Evolutionary conservation across 2,888 invertebrate genomes (phyloP).

Genomic region (Ecliptopera silaceata): DNA sequence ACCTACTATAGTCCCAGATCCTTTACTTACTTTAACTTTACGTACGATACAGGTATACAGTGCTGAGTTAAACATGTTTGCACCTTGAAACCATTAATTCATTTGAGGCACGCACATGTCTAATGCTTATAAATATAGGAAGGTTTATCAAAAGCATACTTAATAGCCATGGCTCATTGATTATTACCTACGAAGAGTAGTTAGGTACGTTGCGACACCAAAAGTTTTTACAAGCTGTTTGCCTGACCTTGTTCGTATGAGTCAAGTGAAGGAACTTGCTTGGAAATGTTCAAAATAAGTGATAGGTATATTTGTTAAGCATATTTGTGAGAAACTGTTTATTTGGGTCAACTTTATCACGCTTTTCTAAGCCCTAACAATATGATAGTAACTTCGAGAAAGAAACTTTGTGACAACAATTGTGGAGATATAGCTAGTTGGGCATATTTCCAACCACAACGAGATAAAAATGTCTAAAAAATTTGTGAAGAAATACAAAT

Average conservation of each 20-base stretch:
- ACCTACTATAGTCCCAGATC: too few relatives aligned
- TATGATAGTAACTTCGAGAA: neutral
- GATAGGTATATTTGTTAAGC: slow-evolving; percentile 44
- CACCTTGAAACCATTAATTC: neutral
- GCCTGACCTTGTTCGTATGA: slow-evolving; percentile 54
- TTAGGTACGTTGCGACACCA: slow-evolving; percentile 36
- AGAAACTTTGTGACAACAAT: neutral
- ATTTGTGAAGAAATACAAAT: too few relatives aligned
- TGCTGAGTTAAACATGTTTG: neutral
- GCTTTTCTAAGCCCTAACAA: slow-evolving; percentile 32
- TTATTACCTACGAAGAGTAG: slow-evolving; percentile 23
- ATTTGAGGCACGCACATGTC: neutral
- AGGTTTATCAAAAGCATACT: slow-evolving; percentile 11
- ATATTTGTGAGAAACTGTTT: slow-evolving; percentile 52
- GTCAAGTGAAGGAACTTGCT: slow-evolving; percentile 53
- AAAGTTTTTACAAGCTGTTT: slow-evolving; percentile 38
- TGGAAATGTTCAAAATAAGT: slow-evolving; percentile 58
- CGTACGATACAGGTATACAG: too few relatives aligned
- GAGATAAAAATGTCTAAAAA: too few relatives aligned
- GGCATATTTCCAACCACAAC: too few relatives aligned
- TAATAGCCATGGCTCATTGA: slow-evolving; percentile 29
- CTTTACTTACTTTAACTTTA: too few relatives aligned
- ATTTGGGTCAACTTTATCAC: slow-evolving; percentile 63
- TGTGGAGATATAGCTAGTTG: neutral
- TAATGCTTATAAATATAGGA: neutral